Evolutionary conservation across 2,113 vertebrate species (phyloP).

Genomic region (Cyrtonyx montezumae): DNA sequence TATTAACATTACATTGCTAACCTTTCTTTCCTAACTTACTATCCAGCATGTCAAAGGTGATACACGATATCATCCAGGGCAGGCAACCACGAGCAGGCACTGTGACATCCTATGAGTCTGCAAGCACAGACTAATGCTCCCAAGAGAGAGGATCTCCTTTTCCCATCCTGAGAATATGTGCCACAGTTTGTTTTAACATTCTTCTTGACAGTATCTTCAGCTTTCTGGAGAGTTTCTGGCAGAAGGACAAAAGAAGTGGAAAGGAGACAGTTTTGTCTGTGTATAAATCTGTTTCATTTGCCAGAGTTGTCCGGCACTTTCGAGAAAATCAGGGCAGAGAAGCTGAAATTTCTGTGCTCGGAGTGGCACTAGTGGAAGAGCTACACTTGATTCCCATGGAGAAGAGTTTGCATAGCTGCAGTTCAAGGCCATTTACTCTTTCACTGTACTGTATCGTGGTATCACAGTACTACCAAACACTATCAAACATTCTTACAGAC

Average conservation of each 20-base stretch:
- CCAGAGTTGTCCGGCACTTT: neutral
- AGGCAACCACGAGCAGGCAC: neutral
- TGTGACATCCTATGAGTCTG: accelerated
- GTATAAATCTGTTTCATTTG: constrained; percentile 3
- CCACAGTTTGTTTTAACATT: neutral
- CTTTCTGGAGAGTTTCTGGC: neutral
- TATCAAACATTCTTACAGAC: neutral
- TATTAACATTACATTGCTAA: neutral
- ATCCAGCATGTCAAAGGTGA: neutral
- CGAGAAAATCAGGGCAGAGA: neutral
- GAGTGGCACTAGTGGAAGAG: neutral
- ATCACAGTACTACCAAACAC: neutral
- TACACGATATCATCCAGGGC: neutral
- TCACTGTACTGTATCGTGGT: neutral
- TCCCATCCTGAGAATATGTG: neutral
- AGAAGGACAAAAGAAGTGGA: neutral
- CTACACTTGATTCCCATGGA: neutral
- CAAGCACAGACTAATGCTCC: neutral
- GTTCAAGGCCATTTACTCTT: neutral
- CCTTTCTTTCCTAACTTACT: neutral
- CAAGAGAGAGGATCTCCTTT: neutral
- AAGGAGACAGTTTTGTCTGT: neutral
- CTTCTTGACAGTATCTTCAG: neutral
- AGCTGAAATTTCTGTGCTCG: neutral
- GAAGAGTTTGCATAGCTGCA: neutral